Conservation (phyloP, 2,113 vertebrate genomes). For the Dasyurus viverrinus region DNA sequence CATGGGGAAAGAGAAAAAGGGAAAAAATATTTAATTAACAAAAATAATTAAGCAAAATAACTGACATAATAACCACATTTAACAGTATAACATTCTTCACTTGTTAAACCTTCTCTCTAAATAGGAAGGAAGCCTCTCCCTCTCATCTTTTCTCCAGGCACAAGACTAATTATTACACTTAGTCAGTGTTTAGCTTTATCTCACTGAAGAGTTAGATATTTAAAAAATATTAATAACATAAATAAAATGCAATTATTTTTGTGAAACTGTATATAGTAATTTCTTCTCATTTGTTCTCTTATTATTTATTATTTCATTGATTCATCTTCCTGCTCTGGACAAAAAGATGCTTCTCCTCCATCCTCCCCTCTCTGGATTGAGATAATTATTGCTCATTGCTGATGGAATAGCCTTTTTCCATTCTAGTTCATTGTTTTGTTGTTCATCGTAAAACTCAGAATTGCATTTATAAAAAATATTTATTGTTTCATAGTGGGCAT, state of each 20-base stretch:
- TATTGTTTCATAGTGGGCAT: not conserved
- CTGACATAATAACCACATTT: not conserved
- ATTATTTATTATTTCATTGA: not conserved
- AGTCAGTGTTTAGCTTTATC: not conserved
- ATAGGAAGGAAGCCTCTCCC: not conserved
- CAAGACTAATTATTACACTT: not conserved
- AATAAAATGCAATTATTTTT: constrained; percentile 25
- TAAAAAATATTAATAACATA: constrained; percentile 28
- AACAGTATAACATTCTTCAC: not conserved
- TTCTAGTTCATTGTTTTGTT: not conserved
- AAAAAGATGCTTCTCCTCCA: not conserved
- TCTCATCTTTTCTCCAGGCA: not conserved
- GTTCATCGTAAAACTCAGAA: not conserved
- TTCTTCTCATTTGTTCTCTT: not conserved
- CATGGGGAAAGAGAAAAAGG: not conserved
- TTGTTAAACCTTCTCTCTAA: not conserved
- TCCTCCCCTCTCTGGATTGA: not conserved
- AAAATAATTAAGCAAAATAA: not conserved
- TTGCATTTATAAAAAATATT: not conserved
- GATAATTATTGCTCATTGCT: not conserved
- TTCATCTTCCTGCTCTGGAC: not conserved
- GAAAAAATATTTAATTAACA: not conserved
- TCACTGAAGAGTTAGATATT: constrained; percentile 20
- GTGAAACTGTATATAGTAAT: not conserved
- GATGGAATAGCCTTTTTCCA: not conserved